Percentiles rank a stretch among this genome's conserved stretches.
Conservation (phyloP, 2,888 invertebrate genomes). For the Drosophila mayaguana region DNA sequence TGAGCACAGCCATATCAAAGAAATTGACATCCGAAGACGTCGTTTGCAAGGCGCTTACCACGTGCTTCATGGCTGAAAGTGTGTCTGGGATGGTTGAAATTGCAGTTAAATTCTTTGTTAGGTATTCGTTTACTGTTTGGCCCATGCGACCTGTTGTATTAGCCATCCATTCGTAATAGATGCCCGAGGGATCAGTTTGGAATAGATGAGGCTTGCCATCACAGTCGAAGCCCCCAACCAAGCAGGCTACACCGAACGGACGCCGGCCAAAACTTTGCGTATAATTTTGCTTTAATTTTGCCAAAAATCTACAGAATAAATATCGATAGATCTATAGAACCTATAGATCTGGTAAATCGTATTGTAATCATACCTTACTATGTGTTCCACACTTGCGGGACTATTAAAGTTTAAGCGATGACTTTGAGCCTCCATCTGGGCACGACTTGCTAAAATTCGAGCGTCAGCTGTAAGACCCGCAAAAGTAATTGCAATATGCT, state of each 20-base stretch:
- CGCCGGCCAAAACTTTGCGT: slow-evolving; percentile 90
- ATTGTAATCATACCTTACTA: slow-evolving; percentile 87
- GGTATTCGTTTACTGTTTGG: slow-evolving; percentile 93
- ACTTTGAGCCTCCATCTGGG: slow-evolving; percentile 98
- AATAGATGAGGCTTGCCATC: slow-evolving; percentile 98
- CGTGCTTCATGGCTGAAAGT: slow-evolving; percentile 95
- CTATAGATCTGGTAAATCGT: not conserved
- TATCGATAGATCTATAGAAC: not conserved
- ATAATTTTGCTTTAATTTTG: slow-evolving; percentile 95
- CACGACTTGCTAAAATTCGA: slow-evolving; percentile 97
- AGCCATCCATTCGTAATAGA: slow-evolving; percentile 91
- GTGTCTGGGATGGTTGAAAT: slow-evolving; percentile 88
- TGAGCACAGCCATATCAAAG: not conserved
- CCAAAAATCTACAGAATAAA: slow-evolving; percentile 84
- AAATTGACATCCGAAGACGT: not conserved
- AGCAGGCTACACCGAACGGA: slow-evolving; percentile 98
- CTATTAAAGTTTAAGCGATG: slow-evolving; percentile 99
- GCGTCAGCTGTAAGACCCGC: slow-evolving; percentile 99
- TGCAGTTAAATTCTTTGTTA: slow-evolving; percentile 93
- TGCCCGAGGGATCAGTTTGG: slow-evolving; percentile 99
- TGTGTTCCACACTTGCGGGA: slow-evolving; percentile 98
- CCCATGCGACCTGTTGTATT: slow-evolving; percentile 92
- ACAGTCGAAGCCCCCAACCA: slow-evolving; percentile 98
- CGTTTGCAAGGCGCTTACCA: slow-evolving; percentile 93
- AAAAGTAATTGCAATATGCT: slow-evolving; percentile 99